A percentile compares a stretch with the other conserved stretches of the same genome.
Conservation (phyloP, 2,113 vertebrate genomes). For the Micronisus gabar region DNA sequence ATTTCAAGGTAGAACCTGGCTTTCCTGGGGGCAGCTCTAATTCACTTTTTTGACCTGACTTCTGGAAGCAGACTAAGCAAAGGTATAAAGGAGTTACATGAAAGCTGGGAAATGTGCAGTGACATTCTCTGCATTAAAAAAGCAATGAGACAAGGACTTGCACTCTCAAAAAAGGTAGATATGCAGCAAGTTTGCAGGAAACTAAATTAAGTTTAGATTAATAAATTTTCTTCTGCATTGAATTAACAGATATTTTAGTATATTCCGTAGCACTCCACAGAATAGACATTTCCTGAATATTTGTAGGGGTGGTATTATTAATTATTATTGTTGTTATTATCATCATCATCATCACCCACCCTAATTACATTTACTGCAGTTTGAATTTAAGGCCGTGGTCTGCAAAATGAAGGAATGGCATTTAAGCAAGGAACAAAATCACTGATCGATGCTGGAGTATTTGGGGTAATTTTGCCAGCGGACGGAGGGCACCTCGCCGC, state of each 20-base stretch:
- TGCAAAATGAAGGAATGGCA: neutral
- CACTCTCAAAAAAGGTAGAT: neutral
- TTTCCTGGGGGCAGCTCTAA: neutral
- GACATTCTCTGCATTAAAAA: neutral
- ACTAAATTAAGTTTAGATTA: neutral
- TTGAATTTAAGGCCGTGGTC: neutral
- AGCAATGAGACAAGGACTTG: neutral
- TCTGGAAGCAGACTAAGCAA: neutral
- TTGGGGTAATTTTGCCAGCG: neutral
- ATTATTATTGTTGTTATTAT: neutral
- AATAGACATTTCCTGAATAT: neutral
- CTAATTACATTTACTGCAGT: neutral
- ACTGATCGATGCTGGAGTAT: accelerated
- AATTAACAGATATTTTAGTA: neutral
- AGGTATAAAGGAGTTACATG: neutral
- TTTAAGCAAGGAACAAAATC: neutral
- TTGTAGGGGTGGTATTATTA: neutral
- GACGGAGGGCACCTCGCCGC: too few relatives aligned
- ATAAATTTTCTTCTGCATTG: neutral
- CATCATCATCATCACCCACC: neutral
- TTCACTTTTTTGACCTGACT: neutral
- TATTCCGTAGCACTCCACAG: accelerated
- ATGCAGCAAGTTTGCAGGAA: neutral
- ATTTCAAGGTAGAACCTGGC: neutral
- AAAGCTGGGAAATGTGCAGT: neutral